These are phyloP conservation scores for Drosophila mimetica DNA, from an alignment of 2,888 invertebrate species.

Conservation along the genomic window DNA sequence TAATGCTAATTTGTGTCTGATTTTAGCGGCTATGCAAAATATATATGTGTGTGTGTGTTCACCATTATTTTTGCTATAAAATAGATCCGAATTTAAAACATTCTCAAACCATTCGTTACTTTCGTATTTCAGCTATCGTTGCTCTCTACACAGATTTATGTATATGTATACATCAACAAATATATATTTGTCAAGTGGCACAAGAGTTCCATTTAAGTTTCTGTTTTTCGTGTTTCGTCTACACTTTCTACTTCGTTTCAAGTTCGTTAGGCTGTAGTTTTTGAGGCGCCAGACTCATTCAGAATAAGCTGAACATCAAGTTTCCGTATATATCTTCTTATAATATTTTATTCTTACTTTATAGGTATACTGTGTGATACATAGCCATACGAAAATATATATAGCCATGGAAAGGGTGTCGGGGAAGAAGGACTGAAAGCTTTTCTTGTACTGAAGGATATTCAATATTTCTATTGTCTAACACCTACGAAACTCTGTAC, in stretches of 20 bases:
- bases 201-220: conserved; percentile 63
- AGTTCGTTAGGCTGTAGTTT: conserved; percentile 57
- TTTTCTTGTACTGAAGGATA: conserved; percentile 7
- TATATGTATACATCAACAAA: conserved; percentile 31
- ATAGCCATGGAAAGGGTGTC: conserved; percentile 12
- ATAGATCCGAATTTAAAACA: conserved; percentile 36
- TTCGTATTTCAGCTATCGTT: conserved; percentile 70
- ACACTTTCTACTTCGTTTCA: conserved; percentile 34
- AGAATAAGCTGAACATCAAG: conserved; percentile 38
- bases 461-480: conserved; percentile 33
- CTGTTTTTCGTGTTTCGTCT: conserved; percentile 9
- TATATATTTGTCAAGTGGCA: conserved; percentile 60
- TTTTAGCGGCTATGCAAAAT: conserved; percentile 63
- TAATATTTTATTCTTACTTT: conserved; percentile 25
- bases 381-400: conserved; percentile 32
- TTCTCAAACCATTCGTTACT: conserved; percentile 69
- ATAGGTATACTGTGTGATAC: conserved; percentile 17
- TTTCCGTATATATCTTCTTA: conserved; percentile 6
- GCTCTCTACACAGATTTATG: conserved; percentile 39
- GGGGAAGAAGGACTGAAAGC: background rate
- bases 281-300: conserved; percentile 35
- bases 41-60: conserved; percentile 22
- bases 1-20: conserved; percentile 46
- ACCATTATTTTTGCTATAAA: conserved; percentile 32
- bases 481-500: conserved; percentile 26